Percentiles rank a stretch among this genome's conserved stretches.
These are phyloP conservation scores for Lamellibrachia satsuma DNA, from an alignment of 2,888 invertebrate genomes.

Conservation along the genomic window DNA sequence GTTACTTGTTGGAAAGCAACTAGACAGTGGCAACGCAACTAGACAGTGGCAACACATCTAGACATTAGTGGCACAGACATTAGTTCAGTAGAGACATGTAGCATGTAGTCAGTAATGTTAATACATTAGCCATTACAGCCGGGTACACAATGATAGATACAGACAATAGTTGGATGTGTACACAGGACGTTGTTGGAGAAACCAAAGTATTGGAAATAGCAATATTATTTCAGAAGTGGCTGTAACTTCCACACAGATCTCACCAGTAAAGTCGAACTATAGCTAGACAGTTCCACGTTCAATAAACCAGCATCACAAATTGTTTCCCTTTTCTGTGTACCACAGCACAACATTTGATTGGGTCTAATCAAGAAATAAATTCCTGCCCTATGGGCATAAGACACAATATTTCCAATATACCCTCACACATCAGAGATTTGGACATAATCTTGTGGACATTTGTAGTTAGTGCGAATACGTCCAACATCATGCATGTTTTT, in stretches of 20 bases:
- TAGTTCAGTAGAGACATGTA: neutral
- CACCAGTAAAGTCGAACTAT: neutral
- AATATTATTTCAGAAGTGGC: neutral
- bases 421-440: neutral
- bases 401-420: too few species aligned
- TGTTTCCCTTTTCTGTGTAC: neutral
- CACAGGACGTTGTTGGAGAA: neutral
- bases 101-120: neutral
- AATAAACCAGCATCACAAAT: neutral
- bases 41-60: neutral
- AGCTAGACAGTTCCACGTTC: neutral
- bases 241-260: neutral
- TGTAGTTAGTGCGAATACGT: neutral
- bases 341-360: neutral
- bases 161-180: neutral
- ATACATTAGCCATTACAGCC: neutral
- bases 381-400: neutral
- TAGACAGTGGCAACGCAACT: neutral
- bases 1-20: neutral
- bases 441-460: neutral
- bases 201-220: neutral
- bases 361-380: neutral
- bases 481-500: neutral
- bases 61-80: neutral
- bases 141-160: neutral